These are phyloP conservation scores for Aspidiotus destructor DNA, from an alignment of 2,888 invertebrate species.

Conservation along the genomic window DNA sequence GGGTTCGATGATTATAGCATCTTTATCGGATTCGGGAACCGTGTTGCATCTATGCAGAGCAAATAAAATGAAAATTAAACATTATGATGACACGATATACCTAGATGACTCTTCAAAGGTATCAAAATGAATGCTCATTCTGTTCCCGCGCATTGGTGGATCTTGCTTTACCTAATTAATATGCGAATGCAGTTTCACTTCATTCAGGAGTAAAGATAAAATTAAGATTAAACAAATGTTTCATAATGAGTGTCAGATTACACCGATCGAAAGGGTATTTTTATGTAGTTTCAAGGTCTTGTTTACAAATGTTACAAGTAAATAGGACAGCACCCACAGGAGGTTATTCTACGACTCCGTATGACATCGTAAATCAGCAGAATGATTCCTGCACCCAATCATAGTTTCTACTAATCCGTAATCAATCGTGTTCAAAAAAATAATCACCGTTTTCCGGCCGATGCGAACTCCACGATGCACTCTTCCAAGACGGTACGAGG, in stretches of 20 bases:
- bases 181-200: no score
- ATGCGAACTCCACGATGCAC: slow-evolving; percentile 37
- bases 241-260: no score
- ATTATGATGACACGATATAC: not conserved
- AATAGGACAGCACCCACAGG: not conserved
- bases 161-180: no score
- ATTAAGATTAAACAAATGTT: no score
- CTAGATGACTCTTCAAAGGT: no score
- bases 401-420: no score
- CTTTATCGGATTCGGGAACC: not conserved
- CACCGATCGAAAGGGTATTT: no score
- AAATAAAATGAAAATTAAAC: not conserved
- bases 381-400: not conserved
- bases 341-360: not conserved
- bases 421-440: not conserved
- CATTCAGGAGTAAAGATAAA: no score
- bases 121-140: no score
- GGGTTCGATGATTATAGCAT: slow-evolving; percentile 21
- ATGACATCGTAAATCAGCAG: no score
- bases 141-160: no score
- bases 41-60: not conserved
- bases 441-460: slow-evolving; percentile 17
- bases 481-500: slow-evolving; percentile 38
- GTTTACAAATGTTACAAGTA: not conserved
- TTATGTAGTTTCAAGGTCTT: no score